A percentile compares a stretch with the other conserved stretches of the same genome.
Conservation (phyloP, 2,113 vertebrate species). For the Craseonycteris thonglongyai region DNA sequence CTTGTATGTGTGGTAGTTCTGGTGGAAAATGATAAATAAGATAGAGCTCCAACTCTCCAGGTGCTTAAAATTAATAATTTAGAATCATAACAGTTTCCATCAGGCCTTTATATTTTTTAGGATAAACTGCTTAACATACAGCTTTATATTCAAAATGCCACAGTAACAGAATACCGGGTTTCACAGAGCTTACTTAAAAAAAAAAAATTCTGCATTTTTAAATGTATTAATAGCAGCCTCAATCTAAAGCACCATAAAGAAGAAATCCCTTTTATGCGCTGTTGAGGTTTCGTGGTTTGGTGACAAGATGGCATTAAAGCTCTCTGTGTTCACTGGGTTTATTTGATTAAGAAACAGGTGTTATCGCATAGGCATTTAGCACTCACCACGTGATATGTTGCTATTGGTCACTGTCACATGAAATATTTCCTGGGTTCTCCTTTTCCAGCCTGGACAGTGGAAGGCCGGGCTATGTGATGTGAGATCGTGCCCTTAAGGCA, state of each 20-base stretch:
- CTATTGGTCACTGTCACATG: background rate
- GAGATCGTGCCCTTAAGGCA: background rate
- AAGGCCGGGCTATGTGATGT: background rate
- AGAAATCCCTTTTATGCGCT: background rate
- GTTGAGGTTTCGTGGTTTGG: background rate
- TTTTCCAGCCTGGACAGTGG: background rate
- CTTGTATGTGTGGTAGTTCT: background rate
- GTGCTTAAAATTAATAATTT: background rate
- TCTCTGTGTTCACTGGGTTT: background rate
- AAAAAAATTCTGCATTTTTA: background rate
- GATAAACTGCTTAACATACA: background rate
- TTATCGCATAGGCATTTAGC: background rate
- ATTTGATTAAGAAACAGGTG: background rate
- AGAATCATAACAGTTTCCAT: background rate
- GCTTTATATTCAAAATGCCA: background rate
- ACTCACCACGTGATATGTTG: accelerated
- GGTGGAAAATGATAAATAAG: background rate
- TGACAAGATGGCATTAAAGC: background rate
- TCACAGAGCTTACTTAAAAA: background rate
- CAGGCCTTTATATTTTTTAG: background rate
- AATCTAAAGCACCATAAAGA: background rate
- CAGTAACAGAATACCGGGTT: background rate
- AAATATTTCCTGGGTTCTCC: background rate
- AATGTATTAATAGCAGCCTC: background rate
- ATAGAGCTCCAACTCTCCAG: background rate